Conservation (phyloP, 2,888 invertebrate species). For the Oscheius sp. region DNA sequence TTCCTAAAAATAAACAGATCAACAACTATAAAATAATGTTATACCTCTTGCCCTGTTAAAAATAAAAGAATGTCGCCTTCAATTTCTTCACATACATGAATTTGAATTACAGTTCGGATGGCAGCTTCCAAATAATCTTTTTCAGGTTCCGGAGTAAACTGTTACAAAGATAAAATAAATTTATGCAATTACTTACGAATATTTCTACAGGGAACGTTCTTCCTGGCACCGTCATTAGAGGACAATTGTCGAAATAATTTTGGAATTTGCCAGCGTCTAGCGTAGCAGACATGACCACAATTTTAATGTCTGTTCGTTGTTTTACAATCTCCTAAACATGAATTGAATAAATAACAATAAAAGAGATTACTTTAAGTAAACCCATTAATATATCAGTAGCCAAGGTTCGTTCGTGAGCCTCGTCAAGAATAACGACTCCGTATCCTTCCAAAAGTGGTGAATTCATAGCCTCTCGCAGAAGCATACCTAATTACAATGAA, state of each 20-base stretch:
- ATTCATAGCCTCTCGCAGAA: slow-evolving; percentile 97
- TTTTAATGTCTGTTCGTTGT: slow-evolving; percentile 90
- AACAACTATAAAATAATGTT: not conserved
- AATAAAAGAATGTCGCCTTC: slow-evolving; percentile 90
- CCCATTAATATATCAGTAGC: slow-evolving; percentile 99
- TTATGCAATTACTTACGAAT: slow-evolving; percentile 80
- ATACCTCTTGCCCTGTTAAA: slow-evolving; percentile 82
- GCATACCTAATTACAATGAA: slow-evolving; percentile 83
- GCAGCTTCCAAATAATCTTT: slow-evolving; percentile 97
- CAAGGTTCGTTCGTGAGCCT: slow-evolving; percentile 97
- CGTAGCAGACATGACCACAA: slow-evolving; percentile 99
- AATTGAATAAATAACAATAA: not conserved
- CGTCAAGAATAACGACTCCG: slow-evolving; percentile 93
- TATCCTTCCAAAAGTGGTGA: slow-evolving; percentile 97
- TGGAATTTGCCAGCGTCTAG: slow-evolving; percentile 98
- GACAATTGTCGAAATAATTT: slow-evolving; percentile 97
- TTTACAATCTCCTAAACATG: slow-evolving; percentile 90
- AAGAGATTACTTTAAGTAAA: slow-evolving; percentile 78
- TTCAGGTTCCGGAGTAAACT: slow-evolving; percentile 97
- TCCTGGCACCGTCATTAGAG: slow-evolving; percentile 97
- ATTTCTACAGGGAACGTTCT: slow-evolving; percentile 95
- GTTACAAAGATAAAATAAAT: not conserved
- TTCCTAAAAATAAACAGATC: slow-evolving; percentile 78
- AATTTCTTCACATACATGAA: slow-evolving; percentile 84
- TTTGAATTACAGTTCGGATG: slow-evolving; percentile 94